A percentile compares a stretch with the other conserved stretches of the same genome.
These are phyloP conservation scores for Perithous albicinctus DNA, from an alignment of 2,888 invertebrate species.

Conservation along the genomic window DNA sequence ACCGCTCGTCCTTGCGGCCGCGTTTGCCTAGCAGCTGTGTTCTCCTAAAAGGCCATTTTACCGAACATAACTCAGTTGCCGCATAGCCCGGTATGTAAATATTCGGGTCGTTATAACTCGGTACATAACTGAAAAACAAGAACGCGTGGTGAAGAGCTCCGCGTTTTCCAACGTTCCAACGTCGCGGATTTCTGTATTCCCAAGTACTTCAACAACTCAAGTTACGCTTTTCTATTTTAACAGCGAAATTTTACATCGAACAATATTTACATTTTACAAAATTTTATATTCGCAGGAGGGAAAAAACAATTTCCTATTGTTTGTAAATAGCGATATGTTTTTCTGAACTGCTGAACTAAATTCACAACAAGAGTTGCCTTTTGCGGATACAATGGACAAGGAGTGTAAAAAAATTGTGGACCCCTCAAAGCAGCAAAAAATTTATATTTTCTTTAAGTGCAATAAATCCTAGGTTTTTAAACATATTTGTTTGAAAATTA, in stretches of 20 bases:
- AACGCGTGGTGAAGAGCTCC: slow-evolving; percentile 5
- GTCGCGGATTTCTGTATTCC: not conserved
- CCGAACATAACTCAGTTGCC: slow-evolving; percentile 74
- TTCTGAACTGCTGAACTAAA: not conserved
- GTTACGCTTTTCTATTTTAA: not conserved
- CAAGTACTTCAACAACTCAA: not conserved
- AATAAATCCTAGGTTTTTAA: too few relatives aligned
- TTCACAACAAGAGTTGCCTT: not conserved
- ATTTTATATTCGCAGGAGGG: not conserved
- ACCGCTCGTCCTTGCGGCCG: slow-evolving; percentile 9
- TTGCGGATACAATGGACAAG: not conserved
- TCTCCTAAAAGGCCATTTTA: slow-evolving; percentile 58
- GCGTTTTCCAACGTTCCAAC: not conserved
- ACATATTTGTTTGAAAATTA: too few relatives aligned
- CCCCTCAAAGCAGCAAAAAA: too few relatives aligned
- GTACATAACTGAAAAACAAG: slow-evolving; percentile 25
- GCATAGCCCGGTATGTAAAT: slow-evolving; percentile 76
- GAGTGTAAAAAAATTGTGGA: too few relatives aligned
- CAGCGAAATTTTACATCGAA: not conserved
- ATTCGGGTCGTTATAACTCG: slow-evolving; percentile 75
- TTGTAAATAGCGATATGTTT: not conserved
- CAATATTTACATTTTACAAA: not conserved
- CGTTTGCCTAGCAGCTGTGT: slow-evolving; percentile 4
- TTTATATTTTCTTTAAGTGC: too few relatives aligned
- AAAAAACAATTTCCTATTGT: not conserved